Base-by-base conservation (phyloP, 2,888 invertebrate species). In the Mythimna pallens region DNA sequence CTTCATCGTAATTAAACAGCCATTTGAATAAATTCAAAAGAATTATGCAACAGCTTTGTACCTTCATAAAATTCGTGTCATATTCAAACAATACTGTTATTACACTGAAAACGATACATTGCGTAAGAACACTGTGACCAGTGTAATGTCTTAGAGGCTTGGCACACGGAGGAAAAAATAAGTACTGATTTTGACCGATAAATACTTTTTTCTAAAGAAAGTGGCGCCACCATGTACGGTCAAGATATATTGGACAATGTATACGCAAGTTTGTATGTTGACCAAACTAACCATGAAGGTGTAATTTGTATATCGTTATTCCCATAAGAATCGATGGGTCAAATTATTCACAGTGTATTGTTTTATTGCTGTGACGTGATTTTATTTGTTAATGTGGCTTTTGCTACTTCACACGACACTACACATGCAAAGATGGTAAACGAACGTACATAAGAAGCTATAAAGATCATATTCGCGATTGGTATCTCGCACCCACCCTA, bases 1-100 rank as follows among this genome's bases (percentile, higher is more conserved):
- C 76, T 22, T 22, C 59, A 20, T 71, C 55, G 73, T 70, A 83
- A 80, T 86, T 78, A 86, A 86, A 47, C 47, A 73, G 61, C 55
- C 80, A 84, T 82, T 85, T 86, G 77, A 76, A 80, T 70, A 85
- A 73, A 80, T 76, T 80, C 70, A 80, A 77, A 70, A 78, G 74
- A 71, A 66, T 84, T 74, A 76, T 72, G 76, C 83, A 86, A 86
- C 65, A 34, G 14, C 17, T 57, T 66, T 70, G 55, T 71, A 67
- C 58, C 59, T 70, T 71, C 65, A 70, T 47, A 75, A 72, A 65
- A 66, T 73, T 81, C 65, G 70, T 84, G 80, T 86, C 80, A 84
- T 80, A 70, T 71, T 73, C 58, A 75, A 75, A 82, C 85, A 85
- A 86, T 85, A 65, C 69, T 65, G 71, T 75, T 85, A 80, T 82